phyloP scores from a whole-genome alignment of 2,113 vertebrate genomes.

The Galeopterus variegatus region DNA sequence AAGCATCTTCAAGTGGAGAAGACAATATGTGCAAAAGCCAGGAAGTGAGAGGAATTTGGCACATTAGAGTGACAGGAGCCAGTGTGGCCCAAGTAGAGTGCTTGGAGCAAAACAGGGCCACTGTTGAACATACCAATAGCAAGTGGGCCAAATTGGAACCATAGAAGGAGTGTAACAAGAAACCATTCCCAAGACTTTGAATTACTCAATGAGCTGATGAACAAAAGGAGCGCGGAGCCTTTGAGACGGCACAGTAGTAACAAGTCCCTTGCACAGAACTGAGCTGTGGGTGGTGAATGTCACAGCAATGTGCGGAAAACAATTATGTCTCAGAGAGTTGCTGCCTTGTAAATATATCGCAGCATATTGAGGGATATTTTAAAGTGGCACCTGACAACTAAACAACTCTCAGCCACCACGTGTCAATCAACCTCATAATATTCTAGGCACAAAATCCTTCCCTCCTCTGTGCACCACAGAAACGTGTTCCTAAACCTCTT shows the following conservation, averaged over 20 bases:
- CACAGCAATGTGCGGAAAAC: not conserved
- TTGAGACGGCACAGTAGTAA: not conserved
- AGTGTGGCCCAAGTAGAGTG: not conserved
- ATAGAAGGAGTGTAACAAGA: not conserved
- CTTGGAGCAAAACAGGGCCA: not conserved
- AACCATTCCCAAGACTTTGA: not conserved
- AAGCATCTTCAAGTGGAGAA: not conserved
- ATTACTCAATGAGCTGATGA: not conserved
- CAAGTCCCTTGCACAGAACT: not conserved
- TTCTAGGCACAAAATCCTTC: slow-evolving; percentile 5
- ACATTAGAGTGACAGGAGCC: not conserved
- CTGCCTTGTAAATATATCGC: not conserved
- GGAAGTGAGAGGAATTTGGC: not conserved
- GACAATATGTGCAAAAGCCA: not conserved
- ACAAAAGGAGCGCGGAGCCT: not conserved
- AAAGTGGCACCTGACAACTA: not conserved
- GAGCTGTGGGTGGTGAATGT: not conserved
- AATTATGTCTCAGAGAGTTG: not conserved
- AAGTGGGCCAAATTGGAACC: not conserved
- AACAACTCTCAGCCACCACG: not conserved
- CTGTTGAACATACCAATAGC: not conserved
- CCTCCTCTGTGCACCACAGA: not conserved
- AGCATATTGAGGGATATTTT: not conserved
- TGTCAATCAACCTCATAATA: not conserved
- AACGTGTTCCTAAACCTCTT: not conserved